These are phyloP conservation scores for Elgaria multicarinata DNA, from an alignment of 2,113 vertebrate genomes.

Conservation along the genomic window DNA sequence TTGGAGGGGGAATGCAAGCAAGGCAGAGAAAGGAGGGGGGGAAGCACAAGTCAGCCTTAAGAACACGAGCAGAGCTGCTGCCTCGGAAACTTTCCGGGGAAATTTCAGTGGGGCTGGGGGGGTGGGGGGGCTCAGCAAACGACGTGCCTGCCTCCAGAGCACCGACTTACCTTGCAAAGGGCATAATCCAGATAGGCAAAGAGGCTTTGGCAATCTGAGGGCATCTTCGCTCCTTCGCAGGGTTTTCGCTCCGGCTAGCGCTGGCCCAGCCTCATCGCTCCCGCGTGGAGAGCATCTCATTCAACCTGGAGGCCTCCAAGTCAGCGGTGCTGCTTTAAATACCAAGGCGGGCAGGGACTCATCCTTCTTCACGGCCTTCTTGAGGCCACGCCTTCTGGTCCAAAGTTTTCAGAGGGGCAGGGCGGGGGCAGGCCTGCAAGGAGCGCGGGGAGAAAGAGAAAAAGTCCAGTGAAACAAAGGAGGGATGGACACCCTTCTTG, in stretches of 20 bases:
- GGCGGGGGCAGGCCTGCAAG: background rate
- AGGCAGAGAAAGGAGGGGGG: background rate
- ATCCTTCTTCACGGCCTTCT: too few species aligned
- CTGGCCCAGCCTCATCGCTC: background rate
- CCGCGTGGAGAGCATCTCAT: background rate
- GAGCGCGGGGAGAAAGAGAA: too few species aligned
- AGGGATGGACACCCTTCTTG: too few species aligned
- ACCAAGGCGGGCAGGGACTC: background rate
- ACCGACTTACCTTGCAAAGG: conserved; percentile 77
- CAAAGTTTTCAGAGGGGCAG: background rate
- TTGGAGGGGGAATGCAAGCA: background rate
- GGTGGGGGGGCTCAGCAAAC: too few species aligned
- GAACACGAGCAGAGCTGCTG: too few species aligned
- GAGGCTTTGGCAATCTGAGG: conserved; percentile 77
- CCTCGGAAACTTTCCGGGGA: background rate
- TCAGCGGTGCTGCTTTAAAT: background rate
- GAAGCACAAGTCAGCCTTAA: background rate
- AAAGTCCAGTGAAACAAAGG: too few species aligned
- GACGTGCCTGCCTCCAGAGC: too few species aligned
- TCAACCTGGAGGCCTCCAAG: too few species aligned
- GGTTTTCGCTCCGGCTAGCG: background rate
- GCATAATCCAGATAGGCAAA: conserved; percentile 80
- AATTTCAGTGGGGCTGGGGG: background rate
- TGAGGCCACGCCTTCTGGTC: background rate
- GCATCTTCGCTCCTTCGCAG: conserved; percentile 67